Base-by-base conservation (phyloP, 2,888 invertebrate species). In the Polylopha cassiicola region DNA sequence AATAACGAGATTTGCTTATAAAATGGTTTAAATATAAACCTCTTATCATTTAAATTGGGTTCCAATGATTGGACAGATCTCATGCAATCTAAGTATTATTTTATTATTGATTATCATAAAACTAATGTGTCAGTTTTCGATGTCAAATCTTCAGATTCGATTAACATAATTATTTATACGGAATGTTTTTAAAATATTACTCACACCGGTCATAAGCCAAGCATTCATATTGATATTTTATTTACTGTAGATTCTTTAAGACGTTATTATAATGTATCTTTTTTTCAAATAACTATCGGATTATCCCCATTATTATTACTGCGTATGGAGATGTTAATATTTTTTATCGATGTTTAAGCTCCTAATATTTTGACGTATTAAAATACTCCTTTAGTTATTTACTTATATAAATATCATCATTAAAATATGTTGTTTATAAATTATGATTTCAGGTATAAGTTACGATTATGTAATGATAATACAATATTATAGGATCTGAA, bases 101-200 rank as follows among this genome's bases (percentile, higher is more conserved):
- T 44, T 38, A 42, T 38, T 50, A 36, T 52, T 58, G 56, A 67
- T 69, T 70, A 66, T 53, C 58, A 71, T 69, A 64, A 50, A 63
- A 73, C 64, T n/a, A 65, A 55, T 53, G 50, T 59, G 61, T 65
- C 53, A 53, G 61, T 72, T 68, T 71, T 59, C 44, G 50, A 52
- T 57, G 59, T 63, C 58, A 60, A 51, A 46, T 56, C 54, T 55
- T 61, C 54, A 55, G 53, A 55, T 52, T 46, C 44, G 54, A 64
- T 73, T 72, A 58, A 49, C 65, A 65, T 65, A 60, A 56, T 52
- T n/a, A n/a, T 58, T 52, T 44, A 52, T 50, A 53, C 46, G 43
- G 38, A 44, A 39, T 38, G 41, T 46, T 39, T 27, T 43, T 51
- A 43, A 36, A 48, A 51, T 50, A 39, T 28, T 38, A 15, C 37